These are phyloP conservation scores for Myrmecophaga tridactyla DNA, from an alignment of 2,113 vertebrate genomes.

Conservation along the genomic window DNA sequence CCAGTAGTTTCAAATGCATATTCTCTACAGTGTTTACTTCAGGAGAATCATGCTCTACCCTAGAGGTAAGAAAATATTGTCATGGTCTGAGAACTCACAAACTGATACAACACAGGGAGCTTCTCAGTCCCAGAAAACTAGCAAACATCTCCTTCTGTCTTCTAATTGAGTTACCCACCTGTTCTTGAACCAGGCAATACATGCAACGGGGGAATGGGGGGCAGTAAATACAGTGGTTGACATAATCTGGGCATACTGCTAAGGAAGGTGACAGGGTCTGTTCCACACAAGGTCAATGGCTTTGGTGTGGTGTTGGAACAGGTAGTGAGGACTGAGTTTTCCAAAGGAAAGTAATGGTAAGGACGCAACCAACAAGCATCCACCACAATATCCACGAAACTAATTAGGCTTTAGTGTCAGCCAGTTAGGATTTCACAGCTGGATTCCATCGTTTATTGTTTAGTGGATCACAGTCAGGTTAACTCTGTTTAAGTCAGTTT, in stretches of 20 bases:
- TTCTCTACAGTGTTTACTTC: not conserved
- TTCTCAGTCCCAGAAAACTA: not conserved
- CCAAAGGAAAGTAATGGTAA: not conserved
- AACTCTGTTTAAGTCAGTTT: not conserved
- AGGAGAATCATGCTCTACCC: not conserved
- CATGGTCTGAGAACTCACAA: not conserved
- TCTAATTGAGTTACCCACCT: not conserved
- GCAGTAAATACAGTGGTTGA: not conserved
- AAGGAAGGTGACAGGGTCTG: not conserved
- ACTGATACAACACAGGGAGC: not conserved
- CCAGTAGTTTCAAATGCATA: not conserved
- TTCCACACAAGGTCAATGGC: not conserved
- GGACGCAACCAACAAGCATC: not conserved
- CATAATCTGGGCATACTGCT: not conserved
- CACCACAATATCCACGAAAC: not conserved
- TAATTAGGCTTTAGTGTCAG: not conserved
- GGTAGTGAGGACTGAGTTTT: not conserved
- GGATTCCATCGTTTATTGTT: not conserved
- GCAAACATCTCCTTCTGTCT: not conserved
- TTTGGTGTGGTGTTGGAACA: not conserved
- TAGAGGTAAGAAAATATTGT: not conserved
- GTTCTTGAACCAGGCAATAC: not conserved
- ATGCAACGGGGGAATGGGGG: accelerated
- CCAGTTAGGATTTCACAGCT: not conserved
- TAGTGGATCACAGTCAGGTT: not conserved